Evolutionary conservation across 2,113 vertebrate species (phyloP), one percentile per base, ranked within the genome.

Genomic region (Ondatra zibethicus): DNA sequence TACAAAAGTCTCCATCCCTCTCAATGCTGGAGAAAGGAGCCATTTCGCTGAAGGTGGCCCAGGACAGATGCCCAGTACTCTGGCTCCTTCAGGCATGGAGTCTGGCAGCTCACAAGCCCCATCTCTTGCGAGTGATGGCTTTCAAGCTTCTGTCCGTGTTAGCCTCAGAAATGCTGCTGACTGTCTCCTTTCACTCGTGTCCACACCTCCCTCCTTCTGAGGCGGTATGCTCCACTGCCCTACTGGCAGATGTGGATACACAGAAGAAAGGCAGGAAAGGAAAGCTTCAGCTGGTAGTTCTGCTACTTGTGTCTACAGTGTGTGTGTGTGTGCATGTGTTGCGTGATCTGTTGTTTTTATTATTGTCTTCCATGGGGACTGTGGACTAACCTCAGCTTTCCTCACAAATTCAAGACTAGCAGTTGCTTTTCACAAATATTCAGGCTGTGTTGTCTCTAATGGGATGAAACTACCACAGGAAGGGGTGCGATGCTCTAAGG

Each of bases 141-240:
- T 91, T 91, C n/a, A 81, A 72, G 73, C 76, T 77, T 85, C 75
- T 87, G 17, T 86, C 42, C 80, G 13, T 7, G 0, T 39, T 27
- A 88, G 76, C 47, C 65, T 93, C 73, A 61, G 55, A 91, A 97
- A 93, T 66, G 5, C n/a, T 86, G 66, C 1, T 8, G 33, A 55
- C 25, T 66, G n/a, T 66, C 77, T n/a, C 19, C 52, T 82, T 63
- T 73, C 42, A 2, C 92, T n/a, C 92, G 52, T 45, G 13, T 42
- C 45, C 86, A 3, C 47, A 47, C 29, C 36, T 63, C 12, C 21
- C 21, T 78, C n/a, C 68, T 63, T 82, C 42, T 29, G 7, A 86
- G 66, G 33, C 50, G 65, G 21, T 76, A 52, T 66, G 47, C 29
- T 3, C 52, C n/a, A n/a, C 8, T 70, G 33, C 61, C 16, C 27